Evolutionary conservation across 2,888 invertebrate species (phyloP).

Genomic region (Morinoia aosen): DNA sequence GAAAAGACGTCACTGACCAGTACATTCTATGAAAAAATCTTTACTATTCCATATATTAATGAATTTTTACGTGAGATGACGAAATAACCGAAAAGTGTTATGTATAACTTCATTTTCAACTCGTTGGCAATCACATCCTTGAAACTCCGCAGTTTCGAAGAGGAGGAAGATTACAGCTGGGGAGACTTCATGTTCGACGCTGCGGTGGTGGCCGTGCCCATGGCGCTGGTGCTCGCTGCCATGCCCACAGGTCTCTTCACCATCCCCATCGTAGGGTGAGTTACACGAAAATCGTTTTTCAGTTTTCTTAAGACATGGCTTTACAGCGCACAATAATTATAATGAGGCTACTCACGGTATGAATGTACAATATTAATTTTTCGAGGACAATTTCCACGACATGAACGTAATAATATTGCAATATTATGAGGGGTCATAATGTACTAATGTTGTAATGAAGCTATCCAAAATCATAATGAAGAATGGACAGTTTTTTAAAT

Average conservation of each 20-base stretch:
- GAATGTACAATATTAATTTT: too few relatives aligned
- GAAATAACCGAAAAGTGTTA: not conserved
- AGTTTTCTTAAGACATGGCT: not conserved
- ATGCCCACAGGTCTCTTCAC: constrained; percentile 64
- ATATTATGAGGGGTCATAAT: too few relatives aligned
- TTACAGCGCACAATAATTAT: not conserved
- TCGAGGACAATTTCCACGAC: too few relatives aligned
- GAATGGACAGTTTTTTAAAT: not conserved
- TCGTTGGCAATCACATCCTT: not conserved
- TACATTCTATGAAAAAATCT: not conserved
- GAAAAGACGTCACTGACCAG: not conserved
- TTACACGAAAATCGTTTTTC: not conserved
- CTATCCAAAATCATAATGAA: not conserved
- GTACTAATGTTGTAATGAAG: too few relatives aligned
- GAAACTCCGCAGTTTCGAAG: constrained; percentile 29
- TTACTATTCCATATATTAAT: not conserved
- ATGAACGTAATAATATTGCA: too few relatives aligned
- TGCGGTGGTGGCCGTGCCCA: constrained; percentile 56
- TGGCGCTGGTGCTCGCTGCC: constrained; percentile 61
- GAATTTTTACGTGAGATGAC: not conserved
- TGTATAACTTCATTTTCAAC: not conserved
- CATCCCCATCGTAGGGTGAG: constrained; percentile 61
- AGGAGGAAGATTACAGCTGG: constrained; percentile 58
- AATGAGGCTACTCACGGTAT: not conserved
- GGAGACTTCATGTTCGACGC: constrained; percentile 60